These are phyloP conservation scores for Acrocephalus scirpaceus DNA, from an alignment of 2,797 vertebrate species.

Conservation along the genomic window DNA sequence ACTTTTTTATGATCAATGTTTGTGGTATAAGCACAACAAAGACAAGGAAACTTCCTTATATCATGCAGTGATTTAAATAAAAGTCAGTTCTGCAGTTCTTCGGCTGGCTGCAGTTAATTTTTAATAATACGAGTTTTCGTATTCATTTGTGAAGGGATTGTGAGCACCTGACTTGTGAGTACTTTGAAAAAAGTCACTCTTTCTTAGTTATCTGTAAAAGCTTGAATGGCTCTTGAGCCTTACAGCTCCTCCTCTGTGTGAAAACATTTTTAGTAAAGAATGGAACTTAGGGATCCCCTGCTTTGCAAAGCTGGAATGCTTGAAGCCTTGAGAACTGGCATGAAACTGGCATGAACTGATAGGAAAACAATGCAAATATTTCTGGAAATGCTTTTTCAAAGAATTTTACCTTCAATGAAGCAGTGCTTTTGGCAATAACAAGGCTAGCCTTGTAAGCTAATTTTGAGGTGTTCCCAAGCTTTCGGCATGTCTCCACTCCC, in stretches of 20 bases:
- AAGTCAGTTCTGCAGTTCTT: background rate
- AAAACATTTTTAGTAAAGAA: background rate
- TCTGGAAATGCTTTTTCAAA: constrained; percentile 15
- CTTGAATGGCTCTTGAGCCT: background rate
- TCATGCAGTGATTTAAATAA: background rate
- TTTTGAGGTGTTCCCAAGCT: background rate
- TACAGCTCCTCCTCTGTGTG: background rate
- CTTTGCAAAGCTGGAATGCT: background rate
- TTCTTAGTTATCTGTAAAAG: background rate
- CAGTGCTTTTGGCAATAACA: background rate
- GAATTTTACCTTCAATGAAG: constrained; percentile 4
- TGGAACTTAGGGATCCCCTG: background rate
- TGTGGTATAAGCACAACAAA: background rate
- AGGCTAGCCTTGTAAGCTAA: background rate
- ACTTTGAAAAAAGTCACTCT: background rate
- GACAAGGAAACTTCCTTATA: background rate
- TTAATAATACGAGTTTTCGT: background rate
- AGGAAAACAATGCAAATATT: constrained; percentile 39
- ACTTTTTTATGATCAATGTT: background rate
- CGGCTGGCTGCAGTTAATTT: background rate
- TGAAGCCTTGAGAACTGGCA: constrained; percentile 36
- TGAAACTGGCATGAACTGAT: background rate
- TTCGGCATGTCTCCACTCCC: background rate
- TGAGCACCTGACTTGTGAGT: background rate
- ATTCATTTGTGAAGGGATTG: background rate